Evolutionary conservation across 2,797 vertebrate species (phyloP).

Genomic region (Orestias chungarensis): DNA sequence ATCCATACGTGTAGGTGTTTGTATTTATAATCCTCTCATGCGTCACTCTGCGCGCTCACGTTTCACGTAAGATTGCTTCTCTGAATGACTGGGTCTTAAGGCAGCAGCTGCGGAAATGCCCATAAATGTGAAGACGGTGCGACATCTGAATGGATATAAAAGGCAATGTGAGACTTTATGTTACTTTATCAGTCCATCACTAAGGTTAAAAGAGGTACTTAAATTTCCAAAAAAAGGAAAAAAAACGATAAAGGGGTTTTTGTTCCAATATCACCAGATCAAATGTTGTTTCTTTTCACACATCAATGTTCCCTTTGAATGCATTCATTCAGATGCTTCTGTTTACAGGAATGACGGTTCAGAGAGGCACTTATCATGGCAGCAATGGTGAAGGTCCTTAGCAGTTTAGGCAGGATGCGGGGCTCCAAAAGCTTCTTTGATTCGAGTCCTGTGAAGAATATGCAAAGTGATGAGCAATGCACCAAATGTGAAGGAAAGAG

Average conservation of each 20-base stretch:
- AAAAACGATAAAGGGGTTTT: not conserved
- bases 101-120: slow-evolving; percentile 39
- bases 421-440: slow-evolving; percentile 38
- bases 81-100: slow-evolving; percentile 24
- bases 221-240: not conserved
- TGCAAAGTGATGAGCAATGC: slow-evolving; percentile 57
- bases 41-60: slow-evolving; percentile 57
- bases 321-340: slow-evolving; percentile 11
- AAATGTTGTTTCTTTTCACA: not conserved
- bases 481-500: slow-evolving; percentile 66
- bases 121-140: slow-evolving; percentile 41
- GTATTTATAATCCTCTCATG: slow-evolving; percentile 47
- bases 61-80: slow-evolving; percentile 42
- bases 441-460: slow-evolving; percentile 48
- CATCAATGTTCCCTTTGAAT: not conserved
- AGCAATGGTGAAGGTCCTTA: slow-evolving; percentile 23
- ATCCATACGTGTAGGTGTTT: slow-evolving; percentile 67
- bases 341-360: slow-evolving; percentile 8
- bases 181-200: not conserved
- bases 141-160: not conserved
- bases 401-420: slow-evolving; percentile 25
- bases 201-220: not conserved
- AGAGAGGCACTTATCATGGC: slow-evolving; percentile 18
- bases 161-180: not conserved
- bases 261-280: not conserved